phyloP scores from a whole-genome alignment of 1,140 invertebrate species.

The Steinernema khuongi region DNA sequence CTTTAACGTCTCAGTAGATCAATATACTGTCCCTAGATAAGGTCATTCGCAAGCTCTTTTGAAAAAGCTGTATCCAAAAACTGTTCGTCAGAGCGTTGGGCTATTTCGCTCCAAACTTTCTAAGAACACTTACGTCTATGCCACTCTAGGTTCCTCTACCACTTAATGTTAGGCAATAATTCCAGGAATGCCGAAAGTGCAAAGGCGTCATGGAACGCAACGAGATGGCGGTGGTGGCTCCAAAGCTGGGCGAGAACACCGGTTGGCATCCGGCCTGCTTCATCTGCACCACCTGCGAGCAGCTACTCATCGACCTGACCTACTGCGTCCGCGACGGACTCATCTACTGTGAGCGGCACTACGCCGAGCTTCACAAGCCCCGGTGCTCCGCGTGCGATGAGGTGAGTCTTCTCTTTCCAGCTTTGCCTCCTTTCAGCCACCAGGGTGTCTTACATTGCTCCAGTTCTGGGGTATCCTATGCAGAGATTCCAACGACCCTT shows the following conservation, averaged over 20 bases:
- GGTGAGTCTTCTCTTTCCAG: constrained; percentile 66
- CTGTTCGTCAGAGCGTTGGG: constrained; percentile 14
- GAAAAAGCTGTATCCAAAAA: not conserved
- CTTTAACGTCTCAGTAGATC: not conserved
- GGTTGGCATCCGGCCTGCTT: constrained; percentile 84
- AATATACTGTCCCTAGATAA: not conserved
- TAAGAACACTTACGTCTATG: no score
- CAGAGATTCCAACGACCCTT: no score
- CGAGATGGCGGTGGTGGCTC: constrained; percentile 69
- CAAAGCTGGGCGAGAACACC: constrained; percentile 67
- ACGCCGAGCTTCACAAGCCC: constrained; percentile 83
- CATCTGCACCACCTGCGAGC: constrained; percentile 72
- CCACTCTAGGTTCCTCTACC: no score
- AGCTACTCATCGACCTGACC: constrained; percentile 78
- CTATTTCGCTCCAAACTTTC: constrained; percentile 22
- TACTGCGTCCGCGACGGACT: constrained; percentile 80
- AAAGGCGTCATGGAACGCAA: constrained; percentile 65
- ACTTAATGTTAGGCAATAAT: constrained; percentile 50
- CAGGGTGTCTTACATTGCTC: not conserved
- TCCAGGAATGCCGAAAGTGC: constrained; percentile 68
- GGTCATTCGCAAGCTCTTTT: not conserved
- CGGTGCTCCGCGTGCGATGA: constrained; percentile 87
- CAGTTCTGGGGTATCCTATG: no score
- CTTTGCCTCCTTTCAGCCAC: not conserved
- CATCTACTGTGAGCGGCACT: constrained; percentile 85